Conservation (phyloP, 2,888 invertebrate genomes). For the Dendrolimus pini region DNA sequence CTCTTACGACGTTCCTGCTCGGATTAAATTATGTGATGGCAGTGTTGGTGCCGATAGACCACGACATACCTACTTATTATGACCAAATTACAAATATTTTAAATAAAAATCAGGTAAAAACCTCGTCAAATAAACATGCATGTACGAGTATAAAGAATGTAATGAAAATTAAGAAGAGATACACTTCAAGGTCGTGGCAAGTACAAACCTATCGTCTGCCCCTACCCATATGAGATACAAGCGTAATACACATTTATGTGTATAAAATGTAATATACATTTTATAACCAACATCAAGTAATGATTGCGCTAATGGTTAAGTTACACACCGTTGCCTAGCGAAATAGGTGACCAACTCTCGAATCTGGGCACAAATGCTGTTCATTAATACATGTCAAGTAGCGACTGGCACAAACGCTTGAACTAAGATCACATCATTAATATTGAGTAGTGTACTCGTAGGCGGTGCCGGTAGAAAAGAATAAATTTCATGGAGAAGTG, state of each 20-base stretch:
- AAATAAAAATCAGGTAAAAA: too few relatives aligned
- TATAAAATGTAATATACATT: neutral
- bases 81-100: too few relatives aligned
- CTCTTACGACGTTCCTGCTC: neutral
- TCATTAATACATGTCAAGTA: slow-evolving; percentile 68
- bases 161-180: too few relatives aligned
- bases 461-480: slow-evolving; percentile 56
- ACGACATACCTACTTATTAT: too few relatives aligned
- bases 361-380: slow-evolving; percentile 56
- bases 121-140: too few relatives aligned
- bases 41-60: too few relatives aligned
- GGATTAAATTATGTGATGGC: neutral
- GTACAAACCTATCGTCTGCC: too few relatives aligned
- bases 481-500: slow-evolving; percentile 60
- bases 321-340: slow-evolving; percentile 18
- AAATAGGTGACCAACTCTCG: slow-evolving; percentile 45
- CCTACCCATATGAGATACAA: too few relatives aligned
- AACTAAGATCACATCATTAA: slow-evolving; percentile 74
- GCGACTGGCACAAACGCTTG: slow-evolving; percentile 59
- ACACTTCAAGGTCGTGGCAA: too few relatives aligned
- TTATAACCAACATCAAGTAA: neutral
- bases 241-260: too few relatives aligned
- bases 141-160: too few relatives aligned
- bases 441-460: slow-evolving; percentile 61
- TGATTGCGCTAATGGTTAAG: slow-evolving; percentile 4